Evolutionary conservation across 2,797 vertebrate genomes (phyloP).

Genomic region (Pseudomugil tenellus): DNA sequence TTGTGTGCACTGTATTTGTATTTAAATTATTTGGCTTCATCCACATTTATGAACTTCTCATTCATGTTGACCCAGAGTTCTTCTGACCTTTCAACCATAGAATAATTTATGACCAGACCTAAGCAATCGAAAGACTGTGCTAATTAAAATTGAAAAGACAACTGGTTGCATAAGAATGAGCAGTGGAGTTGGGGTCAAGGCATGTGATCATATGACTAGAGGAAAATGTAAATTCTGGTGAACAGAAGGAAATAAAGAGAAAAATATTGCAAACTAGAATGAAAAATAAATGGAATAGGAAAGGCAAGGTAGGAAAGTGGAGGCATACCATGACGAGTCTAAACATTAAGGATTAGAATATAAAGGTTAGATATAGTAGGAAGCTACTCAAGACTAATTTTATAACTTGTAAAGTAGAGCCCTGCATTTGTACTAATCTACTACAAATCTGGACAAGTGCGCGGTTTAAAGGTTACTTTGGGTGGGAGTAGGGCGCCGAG

Average conservation of each 20-base stretch:
- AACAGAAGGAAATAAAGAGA: neutral
- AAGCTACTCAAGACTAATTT: neutral
- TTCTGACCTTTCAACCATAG: neutral
- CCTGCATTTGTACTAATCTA: too few species aligned
- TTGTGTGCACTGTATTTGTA: neutral
- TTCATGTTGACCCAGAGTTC: slow-evolving; percentile 24
- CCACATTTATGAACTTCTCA: neutral
- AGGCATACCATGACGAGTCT: neutral
- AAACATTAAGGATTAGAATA: neutral
- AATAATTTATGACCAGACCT: neutral
- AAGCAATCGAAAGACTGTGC: neutral
- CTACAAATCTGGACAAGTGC: too few species aligned
- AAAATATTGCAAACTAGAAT: slow-evolving; percentile 1
- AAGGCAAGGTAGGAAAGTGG: neutral
- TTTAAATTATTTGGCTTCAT: slow-evolving; percentile 2
- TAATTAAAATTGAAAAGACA: neutral
- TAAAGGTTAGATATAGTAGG: neutral
- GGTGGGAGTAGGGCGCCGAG: too few species aligned
- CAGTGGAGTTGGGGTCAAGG: slow-evolving; percentile 23
- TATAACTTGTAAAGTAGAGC: neutral
- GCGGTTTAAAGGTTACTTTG: too few species aligned
- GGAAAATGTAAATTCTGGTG: slow-evolving; percentile 1
- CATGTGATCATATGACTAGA: slow-evolving; percentile 1
- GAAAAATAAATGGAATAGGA: slow-evolving; percentile 12
- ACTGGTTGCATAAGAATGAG: slow-evolving; percentile 33